phyloP scores from a whole-genome alignment of 2,888 invertebrate genomes.

The Leptinotarsa peninsularis region DNA sequence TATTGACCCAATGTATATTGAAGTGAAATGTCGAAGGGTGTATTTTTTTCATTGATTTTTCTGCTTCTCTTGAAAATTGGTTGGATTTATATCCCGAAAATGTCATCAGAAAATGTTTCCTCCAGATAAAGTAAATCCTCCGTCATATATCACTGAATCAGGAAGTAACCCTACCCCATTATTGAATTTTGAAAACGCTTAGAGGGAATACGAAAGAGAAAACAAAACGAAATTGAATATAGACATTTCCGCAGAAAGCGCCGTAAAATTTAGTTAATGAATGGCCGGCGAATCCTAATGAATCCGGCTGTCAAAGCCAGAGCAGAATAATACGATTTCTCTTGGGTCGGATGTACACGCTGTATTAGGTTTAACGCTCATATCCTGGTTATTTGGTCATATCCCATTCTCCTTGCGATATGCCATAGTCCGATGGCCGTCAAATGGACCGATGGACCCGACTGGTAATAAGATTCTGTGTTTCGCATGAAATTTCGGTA shows the following conservation, averaged over 20 bases:
- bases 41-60: no score
- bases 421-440: constrained; percentile 28
- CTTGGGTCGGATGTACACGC: constrained; percentile 29
- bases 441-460: constrained; percentile 24
- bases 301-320: constrained; percentile 3
- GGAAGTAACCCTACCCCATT: not conserved
- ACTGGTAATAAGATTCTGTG: not conserved
- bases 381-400: constrained; percentile 44
- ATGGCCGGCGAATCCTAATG: not conserved
- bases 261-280: not conserved
- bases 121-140: no score
- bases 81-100: no score
- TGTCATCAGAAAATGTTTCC: no score
- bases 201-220: not conserved
- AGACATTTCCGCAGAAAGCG: not conserved
- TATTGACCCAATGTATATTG: no score
- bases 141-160: not conserved
- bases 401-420: constrained; percentile 38
- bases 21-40: no score
- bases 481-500: not conserved
- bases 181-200: not conserved
- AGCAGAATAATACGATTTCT: constrained; percentile 1
- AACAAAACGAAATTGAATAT: not conserved
- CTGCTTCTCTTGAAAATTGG: no score
- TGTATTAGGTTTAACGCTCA: constrained; percentile 45